Evolutionary conservation across 2,113 vertebrate genomes (phyloP).

Genomic region (Hymenochirus boettgeri): DNA sequence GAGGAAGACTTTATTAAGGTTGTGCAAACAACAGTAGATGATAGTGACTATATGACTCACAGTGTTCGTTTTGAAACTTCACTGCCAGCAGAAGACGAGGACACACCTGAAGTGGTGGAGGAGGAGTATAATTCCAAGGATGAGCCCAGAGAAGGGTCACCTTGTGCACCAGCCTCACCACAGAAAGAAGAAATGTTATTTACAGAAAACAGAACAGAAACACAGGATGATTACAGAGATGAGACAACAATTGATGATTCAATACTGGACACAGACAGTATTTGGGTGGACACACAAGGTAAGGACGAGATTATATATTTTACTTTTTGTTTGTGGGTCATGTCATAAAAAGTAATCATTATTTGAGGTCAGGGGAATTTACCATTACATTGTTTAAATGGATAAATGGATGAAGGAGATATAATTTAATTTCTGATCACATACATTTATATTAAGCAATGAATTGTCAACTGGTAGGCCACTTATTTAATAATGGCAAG

Average conservation of each 20-base stretch:
- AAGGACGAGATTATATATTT: conserved; percentile 58
- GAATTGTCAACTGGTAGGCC: too few relatives aligned
- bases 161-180: conserved; percentile 68
- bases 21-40: conserved; percentile 89
- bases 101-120: conserved; percentile 60
- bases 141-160: conserved; percentile 64
- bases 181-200: conserved; percentile 65
- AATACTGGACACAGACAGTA: conserved; percentile 91
- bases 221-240: conserved; percentile 87
- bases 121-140: conserved; percentile 66
- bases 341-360: background rate
- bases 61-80: conserved; percentile 87
- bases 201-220: conserved; percentile 81
- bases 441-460: too few relatives aligned
- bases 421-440: too few relatives aligned
- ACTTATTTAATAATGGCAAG: too few relatives aligned
- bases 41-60: conserved; percentile 82
- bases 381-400: background rate
- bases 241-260: conserved; percentile 98
- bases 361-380: background rate
- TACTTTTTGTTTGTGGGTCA: conserved; percentile 1
- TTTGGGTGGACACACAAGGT: conserved; percentile 98
- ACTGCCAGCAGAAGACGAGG: conserved; percentile 63
- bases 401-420: too few relatives aligned
- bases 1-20: conserved; percentile 97